Evolutionary conservation across 2,113 vertebrate genomes (phyloP), one percentile per base, ranked within the genome.

Genomic region (Athene noctua): DNA sequence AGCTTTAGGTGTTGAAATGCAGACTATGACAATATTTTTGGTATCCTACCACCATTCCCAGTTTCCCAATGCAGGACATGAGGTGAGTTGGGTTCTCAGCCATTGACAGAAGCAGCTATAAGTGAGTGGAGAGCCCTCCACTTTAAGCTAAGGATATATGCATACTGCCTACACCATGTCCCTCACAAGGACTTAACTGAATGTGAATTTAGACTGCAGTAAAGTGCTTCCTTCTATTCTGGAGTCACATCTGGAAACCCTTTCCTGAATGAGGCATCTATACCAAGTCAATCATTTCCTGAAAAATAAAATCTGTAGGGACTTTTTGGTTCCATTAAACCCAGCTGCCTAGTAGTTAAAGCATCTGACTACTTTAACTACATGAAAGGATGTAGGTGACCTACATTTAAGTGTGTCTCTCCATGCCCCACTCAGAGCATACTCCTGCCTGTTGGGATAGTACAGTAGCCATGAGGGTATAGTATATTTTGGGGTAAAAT

Each of bases 191-290:
- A 15, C 19, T 74, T 70, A 70, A 51, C 13, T 27, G 34, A 85
- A 18, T 32, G 36, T 59, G 73, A 57, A 79, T 87, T 87, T 68
- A 79, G 61, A 44, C 65, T 71, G 27, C 44, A 87, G 30, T 52
- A 47, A 91, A 91, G 68, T 59, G 59, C 80, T 95, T 89, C 65
- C 61, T 91, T 87, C 65, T 91, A 8, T 86, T 97, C 77, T 89
- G 84, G 80, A 92, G 52, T 32, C 77, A 89, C 89, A 94, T 84
- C 89, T 94, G 94, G 89, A 94, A 96, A 49, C 40, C 30, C 72
- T 92, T 96, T 96, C 73, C 61, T 82, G 80, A 87, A 79, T 59
- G 58, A 92, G 40, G 73, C 86, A 92, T 58, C 95, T 95, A 89
- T 87, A 89, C 44, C 44, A 92, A 87, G 89, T 65, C 77, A 79